phyloP scores from a whole-genome alignment of 2,888 invertebrate species.

The Drosophila mettleri region DNA sequence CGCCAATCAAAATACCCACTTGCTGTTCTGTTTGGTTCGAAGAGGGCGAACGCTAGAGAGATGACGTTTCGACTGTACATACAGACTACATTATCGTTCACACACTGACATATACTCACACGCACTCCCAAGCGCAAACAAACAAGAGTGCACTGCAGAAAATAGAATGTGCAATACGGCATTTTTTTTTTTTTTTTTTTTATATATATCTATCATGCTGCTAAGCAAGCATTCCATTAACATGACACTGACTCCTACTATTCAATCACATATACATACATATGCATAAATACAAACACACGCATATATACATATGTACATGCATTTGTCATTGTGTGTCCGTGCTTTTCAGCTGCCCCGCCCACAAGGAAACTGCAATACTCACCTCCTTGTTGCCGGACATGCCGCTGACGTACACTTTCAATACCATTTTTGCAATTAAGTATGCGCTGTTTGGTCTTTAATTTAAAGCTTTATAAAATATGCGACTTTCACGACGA shows the following conservation, averaged over 20 bases:
- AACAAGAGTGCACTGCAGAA: slow-evolving; percentile 45
- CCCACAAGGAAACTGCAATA: slow-evolving; percentile 48
- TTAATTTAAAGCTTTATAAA: slow-evolving; percentile 56
- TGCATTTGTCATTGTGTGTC: slow-evolving; percentile 11
- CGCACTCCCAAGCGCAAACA: slow-evolving; percentile 24
- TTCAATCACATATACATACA: slow-evolving; percentile 27
- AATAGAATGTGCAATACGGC: slow-evolving; percentile 61
- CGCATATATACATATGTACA: neutral
- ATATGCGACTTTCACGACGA: slow-evolving; percentile 67
- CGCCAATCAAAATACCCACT: slow-evolving; percentile 71
- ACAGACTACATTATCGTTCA: slow-evolving; percentile 52
- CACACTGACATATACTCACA: slow-evolving; percentile 17
- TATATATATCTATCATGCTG: slow-evolving; percentile 41
- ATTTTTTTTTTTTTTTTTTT: slow-evolving; percentile 24
- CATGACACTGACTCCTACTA: slow-evolving; percentile 60
- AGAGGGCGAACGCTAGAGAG: slow-evolving; percentile 32
- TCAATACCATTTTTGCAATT: slow-evolving; percentile 91
- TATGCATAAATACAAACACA: neutral
- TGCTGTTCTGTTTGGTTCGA: slow-evolving; percentile 61
- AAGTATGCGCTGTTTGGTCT: slow-evolving; percentile 34
- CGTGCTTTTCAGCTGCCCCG: slow-evolving; percentile 35
- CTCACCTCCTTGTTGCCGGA: slow-evolving; percentile 97
- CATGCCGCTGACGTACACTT: slow-evolving; percentile 96
- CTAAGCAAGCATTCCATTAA: slow-evolving; percentile 68
- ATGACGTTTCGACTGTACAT: slow-evolving; percentile 65